Base-by-base conservation (phyloP, 2,797 vertebrate genomes). In the Benthosema pterotum region DNA sequence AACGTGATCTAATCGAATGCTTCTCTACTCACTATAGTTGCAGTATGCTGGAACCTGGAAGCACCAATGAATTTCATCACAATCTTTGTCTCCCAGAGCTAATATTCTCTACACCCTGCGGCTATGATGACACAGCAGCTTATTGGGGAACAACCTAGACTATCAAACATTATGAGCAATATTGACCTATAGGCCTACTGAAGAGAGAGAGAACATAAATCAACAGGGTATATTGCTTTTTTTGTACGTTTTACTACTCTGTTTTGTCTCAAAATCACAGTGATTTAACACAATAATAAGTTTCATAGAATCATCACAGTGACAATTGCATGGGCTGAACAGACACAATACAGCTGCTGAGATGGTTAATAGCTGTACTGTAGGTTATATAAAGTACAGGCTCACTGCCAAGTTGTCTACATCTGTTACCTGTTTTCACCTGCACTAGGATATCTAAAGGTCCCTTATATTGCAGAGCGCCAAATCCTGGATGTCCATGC, bases 341-440 rank as follows among this genome's bases (percentile, higher is more conserved):
- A 54, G 64, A 57, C 42, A 85, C 74, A 85, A 83, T 82, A 67
- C 63, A 66, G 68, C 72, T 59, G 79, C 82, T 89, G 79, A 75
- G 47, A 11, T 16, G 12, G 32, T 38, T 38, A 38, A 38, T 38
- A 9, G 32, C 32, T 11, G 32, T 32, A 6, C 5, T 32, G 2
- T 38, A 8, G 17, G 59, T 79, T 74, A 75, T 69, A 84, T 57
- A 83, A 78, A 28, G 63, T 49, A 53, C 53, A 63, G 80, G 75
- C 53, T 74, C 42, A 3, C 4, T 17, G 78, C 82, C 79, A 84
- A 70, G 52, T 60, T 49, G 54, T 77, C 72, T 58, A 72, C 74
- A 87, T 83, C 57, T 77, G 78, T 72, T 78, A 65, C 45, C 19
- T 69, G 68, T 83, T 72, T 72, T 70, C 67, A 87, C 81, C 81